Conservation (phyloP, 1,140 invertebrate genomes). For the Hydropsyche tenuis region DNA sequence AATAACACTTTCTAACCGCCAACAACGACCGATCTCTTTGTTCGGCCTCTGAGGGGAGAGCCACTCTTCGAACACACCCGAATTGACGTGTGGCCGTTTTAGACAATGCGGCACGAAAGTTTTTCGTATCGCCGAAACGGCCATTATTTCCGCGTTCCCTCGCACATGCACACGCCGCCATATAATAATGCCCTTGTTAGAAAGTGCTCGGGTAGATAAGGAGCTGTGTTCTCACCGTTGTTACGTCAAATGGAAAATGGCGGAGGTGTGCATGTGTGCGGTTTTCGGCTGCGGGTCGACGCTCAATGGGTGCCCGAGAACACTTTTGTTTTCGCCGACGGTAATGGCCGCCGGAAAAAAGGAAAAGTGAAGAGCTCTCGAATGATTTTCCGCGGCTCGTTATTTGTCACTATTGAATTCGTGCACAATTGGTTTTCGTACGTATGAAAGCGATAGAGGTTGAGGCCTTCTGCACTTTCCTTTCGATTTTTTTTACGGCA, state of each 20-base stretch:
- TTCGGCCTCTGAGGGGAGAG: background rate
- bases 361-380: too few relatives aligned
- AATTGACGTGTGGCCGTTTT: conserved; percentile 11
- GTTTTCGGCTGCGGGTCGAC: background rate
- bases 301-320: conserved; percentile 15
- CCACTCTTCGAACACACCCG: background rate
- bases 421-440: too few relatives aligned
- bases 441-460: too few relatives aligned
- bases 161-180: background rate
- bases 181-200: conserved; percentile 24
- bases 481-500: too few relatives aligned
- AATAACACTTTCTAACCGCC: background rate
- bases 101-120: conserved; percentile 19
- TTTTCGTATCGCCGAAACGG: conserved; percentile 10
- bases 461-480: too few relatives aligned
- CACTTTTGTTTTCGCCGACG: conserved; percentile 17
- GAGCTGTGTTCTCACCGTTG: conserved; percentile 21
- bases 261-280: background rate
- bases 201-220: conserved; percentile 24
- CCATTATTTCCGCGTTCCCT: conserved; percentile 17
- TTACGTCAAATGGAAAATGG: conserved; percentile 12
- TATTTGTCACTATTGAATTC: too few relatives aligned
- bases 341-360: too few relatives aligned
- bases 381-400: too few relatives aligned
- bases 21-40: conserved; percentile 10